Evolutionary conservation across 2,888 invertebrate species (phyloP).

Genomic region (Synanthedon myopaeformis): DNA sequence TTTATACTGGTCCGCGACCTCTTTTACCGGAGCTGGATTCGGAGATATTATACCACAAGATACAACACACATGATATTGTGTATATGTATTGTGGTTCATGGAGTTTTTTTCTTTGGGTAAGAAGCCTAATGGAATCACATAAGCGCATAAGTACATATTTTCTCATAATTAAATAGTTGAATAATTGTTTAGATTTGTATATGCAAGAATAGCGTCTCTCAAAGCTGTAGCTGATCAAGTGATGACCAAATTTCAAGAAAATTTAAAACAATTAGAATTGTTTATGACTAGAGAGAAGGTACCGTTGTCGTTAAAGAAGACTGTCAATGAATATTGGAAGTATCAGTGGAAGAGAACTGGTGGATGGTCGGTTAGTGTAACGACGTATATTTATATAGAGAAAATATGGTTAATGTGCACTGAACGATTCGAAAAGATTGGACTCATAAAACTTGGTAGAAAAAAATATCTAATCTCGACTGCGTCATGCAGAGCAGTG

Average conservation of each 20-base stretch:
- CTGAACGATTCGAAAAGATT: too few relatives aligned
- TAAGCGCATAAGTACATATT: not conserved
- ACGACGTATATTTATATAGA: too few relatives aligned
- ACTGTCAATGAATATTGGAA: constrained; percentile 54
- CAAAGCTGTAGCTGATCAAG: constrained; percentile 60
- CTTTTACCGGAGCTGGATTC: constrained; percentile 59
- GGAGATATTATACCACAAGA: constrained; percentile 60
- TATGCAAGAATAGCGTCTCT: constrained; percentile 59
- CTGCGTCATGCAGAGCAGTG: too few relatives aligned
- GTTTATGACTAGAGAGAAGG: constrained; percentile 53
- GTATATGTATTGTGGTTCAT: constrained; percentile 50
- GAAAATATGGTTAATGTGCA: too few relatives aligned
- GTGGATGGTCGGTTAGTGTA: constrained; percentile 56
- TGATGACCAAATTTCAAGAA: constrained; percentile 55
- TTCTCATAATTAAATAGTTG: not conserved
- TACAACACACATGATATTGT: constrained; percentile 46
- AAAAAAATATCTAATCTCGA: too few relatives aligned
- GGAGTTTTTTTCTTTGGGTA: constrained; percentile 65
- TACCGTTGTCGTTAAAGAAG: constrained; percentile 40
- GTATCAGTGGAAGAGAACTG: constrained; percentile 64
- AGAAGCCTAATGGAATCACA: constrained; percentile 4
- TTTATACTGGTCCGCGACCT: constrained; percentile 58
- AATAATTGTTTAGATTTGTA: constrained; percentile 37
- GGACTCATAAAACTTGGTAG: too few relatives aligned
- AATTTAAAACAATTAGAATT: constrained; percentile 54